Base-by-base conservation (phyloP, 2,113 vertebrate species). In the Pelodiscus sinensis region DNA sequence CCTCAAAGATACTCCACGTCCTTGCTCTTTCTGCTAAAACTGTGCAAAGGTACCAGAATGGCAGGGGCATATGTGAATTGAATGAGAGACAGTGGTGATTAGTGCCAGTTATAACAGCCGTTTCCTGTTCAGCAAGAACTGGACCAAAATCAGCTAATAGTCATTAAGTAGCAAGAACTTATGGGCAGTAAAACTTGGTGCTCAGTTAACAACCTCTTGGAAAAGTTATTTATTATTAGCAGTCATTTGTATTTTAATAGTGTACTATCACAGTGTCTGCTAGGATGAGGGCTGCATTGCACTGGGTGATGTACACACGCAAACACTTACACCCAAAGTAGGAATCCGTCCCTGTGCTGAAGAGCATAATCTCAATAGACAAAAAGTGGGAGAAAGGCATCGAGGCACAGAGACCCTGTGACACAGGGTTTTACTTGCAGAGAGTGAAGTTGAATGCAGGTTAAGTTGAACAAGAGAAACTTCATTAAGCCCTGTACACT, bases 61-160 rank as follows among this genome's bases (percentile, higher is more conserved):
- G 16, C 0, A 0, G 52, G 31, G 38, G 8, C 79, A 4, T 35
- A 24, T 0, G 6, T 79, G 78, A 25, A 68, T 5, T 31, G 8
- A 71, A 71, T 16, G 31, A 44, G 35, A 77, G 62, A 27, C 3
- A 12, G 5, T 90, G 82, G 22, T 24, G 14, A 14, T 9, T 82
- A 65, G 24, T 9, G 13, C 19, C 79, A 1, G 9, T 29, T 85
- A 22, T 15, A 35, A 10, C 62, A 84, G 27, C 21, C 21, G 78
- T 77, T 82, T 62, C 50, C 51, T 88, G 50, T 78, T 89, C 65
- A 62, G 82, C 73, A 85, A 12, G 51, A 87, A 35, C 24, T 83
- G 11, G 35, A 50, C 52, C 10, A 50, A 55, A 31, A 56, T 78
- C 52, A 29, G 9, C 31, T 7, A n/a, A 29, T 5, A 78, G 27